Evolutionary conservation across 2,797 vertebrate genomes (phyloP).

Genomic region (Urophycis tenuis): DNA sequence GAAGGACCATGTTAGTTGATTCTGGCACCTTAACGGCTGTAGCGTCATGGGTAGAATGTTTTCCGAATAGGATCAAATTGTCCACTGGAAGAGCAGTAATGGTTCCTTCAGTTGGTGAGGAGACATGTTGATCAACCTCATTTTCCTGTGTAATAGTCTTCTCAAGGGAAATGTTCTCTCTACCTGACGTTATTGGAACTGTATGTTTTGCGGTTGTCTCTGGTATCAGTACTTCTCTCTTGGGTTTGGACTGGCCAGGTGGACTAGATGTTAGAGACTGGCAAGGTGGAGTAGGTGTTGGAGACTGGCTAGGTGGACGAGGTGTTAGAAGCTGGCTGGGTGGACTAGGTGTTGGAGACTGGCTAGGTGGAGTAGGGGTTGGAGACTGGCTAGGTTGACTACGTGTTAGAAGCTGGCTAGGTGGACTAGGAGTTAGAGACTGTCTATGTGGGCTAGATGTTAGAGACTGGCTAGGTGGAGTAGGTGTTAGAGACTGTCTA

Average conservation of each 20-base stretch:
- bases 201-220: slow-evolving; percentile 12
- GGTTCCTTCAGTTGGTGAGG: neutral
- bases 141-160: slow-evolving; percentile 1
- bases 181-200: neutral
- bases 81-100: slow-evolving; percentile 7
- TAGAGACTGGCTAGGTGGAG: too few species aligned
- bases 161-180: neutral
- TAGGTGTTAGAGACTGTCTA: too few species aligned
- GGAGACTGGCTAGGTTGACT: too few species aligned
- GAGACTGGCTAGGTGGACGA: too few species aligned
- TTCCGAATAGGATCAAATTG: slow-evolving; percentile 13
- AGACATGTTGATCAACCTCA: neutral
- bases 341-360: too few species aligned
- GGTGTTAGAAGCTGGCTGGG: too few species aligned
- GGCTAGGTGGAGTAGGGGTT: too few species aligned
- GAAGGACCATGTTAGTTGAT: slow-evolving; percentile 5
- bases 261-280: too few species aligned
- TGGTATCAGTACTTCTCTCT: neutral
- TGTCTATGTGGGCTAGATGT: too few species aligned
- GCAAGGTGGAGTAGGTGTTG: too few species aligned
- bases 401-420: too few species aligned
- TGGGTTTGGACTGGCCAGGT: slow-evolving; percentile 5
- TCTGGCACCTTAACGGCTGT: slow-evolving; percentile 2
- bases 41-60: slow-evolving; percentile 12
- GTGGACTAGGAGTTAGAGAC: too few species aligned